Evolutionary conservation across 2,797 vertebrate species (phyloP), one percentile per base, ranked within the genome.

Genomic region (Taeniopygia guttata): DNA sequence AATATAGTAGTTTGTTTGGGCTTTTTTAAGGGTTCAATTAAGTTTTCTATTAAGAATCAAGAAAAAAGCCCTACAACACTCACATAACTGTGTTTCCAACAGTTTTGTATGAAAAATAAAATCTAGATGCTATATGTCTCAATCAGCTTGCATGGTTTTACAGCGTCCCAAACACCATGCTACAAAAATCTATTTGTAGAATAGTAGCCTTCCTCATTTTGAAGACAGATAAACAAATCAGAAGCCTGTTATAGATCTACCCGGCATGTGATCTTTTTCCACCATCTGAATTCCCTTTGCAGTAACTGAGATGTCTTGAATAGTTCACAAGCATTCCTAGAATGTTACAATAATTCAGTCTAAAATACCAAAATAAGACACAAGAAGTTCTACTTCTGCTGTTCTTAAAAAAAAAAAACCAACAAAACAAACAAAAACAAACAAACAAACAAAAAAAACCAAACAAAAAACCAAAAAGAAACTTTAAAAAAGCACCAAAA

Each of bases 321-420:
- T n/a, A 74, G 32, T 26, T 86, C 29, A 52, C 21, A 80, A 38
- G n/a, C 21, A 27, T n/a, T 87, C 29, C 32, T 70, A 55, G 25
- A 77, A 38, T 2, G 2, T 45, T 34, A 48, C 3, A 67, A 22
- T 22, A 82, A 46, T 36, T 82, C 16, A 40, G 11, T 58, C 85
- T 66, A 68, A 56, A 81, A 66, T 17, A 62, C 9, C 26, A 36
- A 88, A 75, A 40, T 19, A 75, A 66, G 8, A 68, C 9, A 54
- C 3, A 36, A 21, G 16, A 63, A 9, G 9, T 69, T 79, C 30
- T 66, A 10, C 9, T 54, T 66, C 51, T 0, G 0, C 16, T 72
- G 29, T 42, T 84, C 56, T 51, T 70, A 4, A 4, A 52, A n/a
- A 34, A 70, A 70, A 70, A 46, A 38, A 52, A 38, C 7, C 38